A percentile compares a stretch with the other conserved stretches of the same genome.
Conservation (phyloP, 2,888 invertebrate species). For the Calameuta filiformis region DNA sequence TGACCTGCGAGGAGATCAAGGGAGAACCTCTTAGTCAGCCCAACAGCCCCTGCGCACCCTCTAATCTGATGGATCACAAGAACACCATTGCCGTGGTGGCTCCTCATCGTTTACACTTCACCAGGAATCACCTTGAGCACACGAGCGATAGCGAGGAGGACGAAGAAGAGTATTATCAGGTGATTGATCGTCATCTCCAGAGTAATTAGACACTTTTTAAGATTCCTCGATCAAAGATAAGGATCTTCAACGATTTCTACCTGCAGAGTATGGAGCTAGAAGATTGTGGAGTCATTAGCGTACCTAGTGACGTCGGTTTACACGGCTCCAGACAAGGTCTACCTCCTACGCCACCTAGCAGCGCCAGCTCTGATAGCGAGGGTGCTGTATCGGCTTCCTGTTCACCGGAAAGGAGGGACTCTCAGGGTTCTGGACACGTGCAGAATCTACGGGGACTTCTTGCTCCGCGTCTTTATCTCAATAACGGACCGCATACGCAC, state of each 20-base stretch:
- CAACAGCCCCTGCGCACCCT: slow-evolving; percentile 78
- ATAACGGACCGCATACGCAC: slow-evolving; percentile 72
- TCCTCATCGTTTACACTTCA: slow-evolving; percentile 51
- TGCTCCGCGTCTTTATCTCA: slow-evolving; percentile 56
- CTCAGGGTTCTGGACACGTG: slow-evolving; percentile 53
- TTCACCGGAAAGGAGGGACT: slow-evolving; percentile 60
- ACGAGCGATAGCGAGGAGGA: slow-evolving; percentile 60
- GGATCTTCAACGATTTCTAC: background rate
- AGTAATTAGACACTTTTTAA: background rate
- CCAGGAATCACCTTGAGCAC: slow-evolving; percentile 40
- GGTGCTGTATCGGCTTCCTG: slow-evolving; percentile 76
- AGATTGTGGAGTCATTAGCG: slow-evolving; percentile 28
- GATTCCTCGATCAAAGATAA: background rate
- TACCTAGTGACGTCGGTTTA: slow-evolving; percentile 36
- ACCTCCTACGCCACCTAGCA: slow-evolving; percentile 90
- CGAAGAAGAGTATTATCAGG: slow-evolving; percentile 58
- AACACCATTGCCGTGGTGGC: slow-evolving; percentile 51
- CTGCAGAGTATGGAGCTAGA: slow-evolving; percentile 53
- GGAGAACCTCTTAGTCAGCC: slow-evolving; percentile 82
- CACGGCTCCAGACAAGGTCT: slow-evolving; percentile 67
- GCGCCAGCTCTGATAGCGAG: slow-evolving; percentile 84
- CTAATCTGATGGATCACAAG: slow-evolving; percentile 44
- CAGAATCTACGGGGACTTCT: slow-evolving; percentile 59
- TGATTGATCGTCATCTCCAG: slow-evolving; percentile 15
- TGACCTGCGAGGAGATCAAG: slow-evolving; percentile 71